Conservation (phyloP, 2,888 invertebrate species). For the Drosophila greeni region DNA sequence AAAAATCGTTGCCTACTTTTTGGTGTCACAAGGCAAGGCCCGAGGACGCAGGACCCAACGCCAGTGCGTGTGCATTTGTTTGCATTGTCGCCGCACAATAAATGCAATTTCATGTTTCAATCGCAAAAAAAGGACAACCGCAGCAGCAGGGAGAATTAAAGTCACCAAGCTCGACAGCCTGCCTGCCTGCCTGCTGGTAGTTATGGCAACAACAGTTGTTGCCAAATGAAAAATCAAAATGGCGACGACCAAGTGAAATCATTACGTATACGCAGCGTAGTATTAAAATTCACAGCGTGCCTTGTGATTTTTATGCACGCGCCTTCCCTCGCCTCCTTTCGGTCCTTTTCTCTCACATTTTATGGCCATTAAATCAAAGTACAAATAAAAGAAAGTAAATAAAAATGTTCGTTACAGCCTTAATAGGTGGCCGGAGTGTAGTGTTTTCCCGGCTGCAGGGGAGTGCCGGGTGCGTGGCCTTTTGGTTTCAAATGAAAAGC, state of each 20-base stretch:
- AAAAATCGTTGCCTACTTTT: constrained; percentile 67
- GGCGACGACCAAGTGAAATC: constrained; percentile 44
- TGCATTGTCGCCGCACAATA: constrained; percentile 50
- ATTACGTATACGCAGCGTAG: constrained; percentile 67
- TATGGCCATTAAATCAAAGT: constrained; percentile 70
- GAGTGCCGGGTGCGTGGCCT: constrained; percentile 30
- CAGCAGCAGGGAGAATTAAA: constrained; percentile 27
- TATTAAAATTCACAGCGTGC: constrained; percentile 68
- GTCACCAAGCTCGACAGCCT: constrained; percentile 23
- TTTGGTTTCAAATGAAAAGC: constrained; percentile 58
- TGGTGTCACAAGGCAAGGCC: constrained; percentile 41
- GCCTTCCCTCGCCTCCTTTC: constrained; percentile 32
- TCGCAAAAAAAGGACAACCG: constrained; percentile 38
- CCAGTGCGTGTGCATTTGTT: constrained; percentile 36
- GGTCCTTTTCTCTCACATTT: constrained; percentile 36
- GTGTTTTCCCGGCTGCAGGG: constrained; percentile 16
- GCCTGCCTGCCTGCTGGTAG: constrained; percentile 9
- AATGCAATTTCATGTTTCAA: constrained; percentile 55
- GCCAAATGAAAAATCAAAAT: constrained; percentile 44
- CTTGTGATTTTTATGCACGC: constrained; percentile 55
- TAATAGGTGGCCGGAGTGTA: constrained; percentile 9
- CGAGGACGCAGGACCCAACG: constrained; percentile 1
- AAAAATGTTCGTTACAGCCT: constrained; percentile 61
- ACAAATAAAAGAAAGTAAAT: constrained; percentile 69
- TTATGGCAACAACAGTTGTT: constrained; percentile 18